Conservation (phyloP, 30 jellyfish, hydroid and myxozoan genomes). For the Hydra vulgaris region DNA sequence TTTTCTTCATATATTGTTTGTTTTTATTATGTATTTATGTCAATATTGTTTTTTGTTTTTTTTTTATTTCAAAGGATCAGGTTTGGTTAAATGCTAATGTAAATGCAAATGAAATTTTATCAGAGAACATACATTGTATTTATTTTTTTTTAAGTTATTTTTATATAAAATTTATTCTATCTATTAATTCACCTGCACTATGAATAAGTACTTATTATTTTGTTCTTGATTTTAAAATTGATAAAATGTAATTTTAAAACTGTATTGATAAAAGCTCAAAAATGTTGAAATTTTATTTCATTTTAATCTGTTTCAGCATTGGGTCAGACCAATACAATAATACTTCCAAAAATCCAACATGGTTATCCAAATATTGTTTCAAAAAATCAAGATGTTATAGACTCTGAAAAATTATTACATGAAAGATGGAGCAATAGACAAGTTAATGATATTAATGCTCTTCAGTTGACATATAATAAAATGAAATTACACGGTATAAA, state of each 20-base stretch:
- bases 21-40: neutral
- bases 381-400: too few relatives aligned
- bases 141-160: neutral
- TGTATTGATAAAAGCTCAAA: too few relatives aligned
- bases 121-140: neutral
- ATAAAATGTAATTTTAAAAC: too few relatives aligned
- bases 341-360: neutral
- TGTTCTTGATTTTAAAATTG: too few relatives aligned
- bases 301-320: neutral
- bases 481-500: too few relatives aligned
- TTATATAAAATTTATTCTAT: too few relatives aligned
- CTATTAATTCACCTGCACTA: too few relatives aligned
- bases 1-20: neutral
- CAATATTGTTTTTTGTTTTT: neutral
- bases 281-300: too few relatives aligned
- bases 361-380: neutral
- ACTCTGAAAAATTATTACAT: slow-evolving; percentile 9
- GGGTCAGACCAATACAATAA: neutral
- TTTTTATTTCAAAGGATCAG: neutral
- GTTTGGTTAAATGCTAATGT: neutral
- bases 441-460: too few relatives aligned
- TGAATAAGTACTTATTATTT: too few relatives aligned
- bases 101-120: neutral
- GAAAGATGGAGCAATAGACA: neutral
- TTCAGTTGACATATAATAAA: too few relatives aligned